These are phyloP conservation scores for Brachyhypopomus gauderio DNA, from an alignment of 2,113 vertebrate genomes.

Conservation along the genomic window DNA sequence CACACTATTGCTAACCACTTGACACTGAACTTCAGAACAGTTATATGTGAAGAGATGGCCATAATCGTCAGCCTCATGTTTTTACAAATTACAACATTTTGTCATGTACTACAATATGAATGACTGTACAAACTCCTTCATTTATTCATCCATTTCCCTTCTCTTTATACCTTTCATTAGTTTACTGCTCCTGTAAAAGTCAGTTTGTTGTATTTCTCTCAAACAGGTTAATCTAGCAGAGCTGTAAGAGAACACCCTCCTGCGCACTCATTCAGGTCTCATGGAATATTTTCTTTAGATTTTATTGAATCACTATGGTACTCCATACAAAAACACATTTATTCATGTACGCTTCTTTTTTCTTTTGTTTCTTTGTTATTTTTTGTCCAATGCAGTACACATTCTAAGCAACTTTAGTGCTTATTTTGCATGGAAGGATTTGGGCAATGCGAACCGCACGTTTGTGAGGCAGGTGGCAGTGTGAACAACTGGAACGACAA, in stretches of 20 bases:
- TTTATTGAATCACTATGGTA: neutral
- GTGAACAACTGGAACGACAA: neutral
- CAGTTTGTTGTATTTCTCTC: no score
- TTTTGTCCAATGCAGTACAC: neutral
- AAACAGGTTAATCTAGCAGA: no score
- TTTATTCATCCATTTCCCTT: no score
- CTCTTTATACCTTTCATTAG: no score
- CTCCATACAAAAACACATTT: neutral
- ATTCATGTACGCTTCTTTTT: neutral
- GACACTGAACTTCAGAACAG: neutral
- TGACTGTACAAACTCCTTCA: no score
- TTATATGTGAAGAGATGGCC: neutral
- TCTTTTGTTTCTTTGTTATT: neutral
- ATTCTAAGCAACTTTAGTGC: conserved; percentile 21
- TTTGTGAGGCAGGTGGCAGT: neutral
- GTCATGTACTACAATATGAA: no score
- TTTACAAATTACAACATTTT: no score
- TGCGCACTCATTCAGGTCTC: no score
- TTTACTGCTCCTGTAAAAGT: no score
- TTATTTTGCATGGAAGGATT: conserved; percentile 42
- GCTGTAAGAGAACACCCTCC: no score
- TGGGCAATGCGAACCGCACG: neutral
- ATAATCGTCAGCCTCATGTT: neutral
- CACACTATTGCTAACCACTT: neutral
- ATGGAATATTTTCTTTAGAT: neutral